These are phyloP conservation scores for Caenorhabditis sulstoni DNA, from an alignment of 2,888 invertebrate genomes.

Conservation along the genomic window DNA sequence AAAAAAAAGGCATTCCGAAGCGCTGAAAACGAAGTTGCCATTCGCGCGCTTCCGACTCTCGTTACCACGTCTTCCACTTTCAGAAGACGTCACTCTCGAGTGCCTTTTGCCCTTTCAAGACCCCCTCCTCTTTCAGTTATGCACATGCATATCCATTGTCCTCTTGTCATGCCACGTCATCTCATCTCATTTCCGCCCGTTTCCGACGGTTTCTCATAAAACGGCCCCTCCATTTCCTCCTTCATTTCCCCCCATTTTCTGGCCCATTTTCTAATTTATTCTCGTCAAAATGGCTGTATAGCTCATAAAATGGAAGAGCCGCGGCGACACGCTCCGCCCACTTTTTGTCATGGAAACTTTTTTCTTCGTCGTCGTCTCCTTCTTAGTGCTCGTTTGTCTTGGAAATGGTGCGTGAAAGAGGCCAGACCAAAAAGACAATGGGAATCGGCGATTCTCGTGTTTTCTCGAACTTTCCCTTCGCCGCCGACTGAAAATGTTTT, in stretches of 20 bases:
- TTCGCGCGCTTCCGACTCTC: no score
- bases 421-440: no score
- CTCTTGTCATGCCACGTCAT: neutral
- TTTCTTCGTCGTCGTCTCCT: no score
- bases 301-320: slow-evolving; percentile 17
- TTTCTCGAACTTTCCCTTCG: no score
- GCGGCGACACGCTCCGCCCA: slow-evolving; percentile 7
- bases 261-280: slow-evolving; percentile 6
- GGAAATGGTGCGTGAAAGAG: neutral
- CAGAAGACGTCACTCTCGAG: no score
- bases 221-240: neutral
- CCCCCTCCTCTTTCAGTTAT: slow-evolving; percentile 26
- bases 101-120: slow-evolving; percentile 19
- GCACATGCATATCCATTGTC: slow-evolving; percentile 39
- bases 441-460: no score
- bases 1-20: no score
- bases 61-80: no score
- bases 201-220: neutral
- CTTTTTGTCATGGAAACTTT: slow-evolving; percentile 16
- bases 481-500: no score
- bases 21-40: no score
- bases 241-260: slow-evolving; percentile 2
- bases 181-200: neutral
- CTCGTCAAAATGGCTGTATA: slow-evolving; percentile 2
- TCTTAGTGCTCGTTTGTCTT: neutral